Base-by-base conservation (phyloP, 2,888 invertebrate genomes). In the Lutraria lutraria region DNA sequence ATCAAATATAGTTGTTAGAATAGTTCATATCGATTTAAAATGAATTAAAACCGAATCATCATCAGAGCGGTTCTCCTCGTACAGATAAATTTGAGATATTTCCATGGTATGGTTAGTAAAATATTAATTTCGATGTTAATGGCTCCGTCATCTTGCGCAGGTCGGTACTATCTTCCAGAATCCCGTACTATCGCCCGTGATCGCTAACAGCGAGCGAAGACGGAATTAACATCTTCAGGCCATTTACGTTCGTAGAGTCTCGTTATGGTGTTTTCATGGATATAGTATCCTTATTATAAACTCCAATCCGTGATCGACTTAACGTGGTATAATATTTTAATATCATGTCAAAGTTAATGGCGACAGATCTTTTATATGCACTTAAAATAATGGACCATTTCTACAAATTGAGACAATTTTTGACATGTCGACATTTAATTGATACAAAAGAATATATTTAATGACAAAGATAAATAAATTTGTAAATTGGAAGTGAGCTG, bases 91-190 rank as follows among this genome's bases (percentile, higher is more conserved):
- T 80, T 80, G 54, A 80, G 56, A 34, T 85, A 31, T 34, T 43
- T 60, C n/a, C n/a, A 56, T 25, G 52, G 54, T 43, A 25, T 34
- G 68, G 80, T 60, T 34, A 31, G 43, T 79, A n/a, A 85, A 85
- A 60, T 80, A 85, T 80, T 85, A 85, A 85, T 80, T 85, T 85
- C 54, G 80, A 85, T 85, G 54, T 85, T 85, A 85, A 85, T 60
- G 43, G 29, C 54, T 12, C 43, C n/a, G n/a, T 80, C 31, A 19
- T 84, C 25, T 79, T 56, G 43, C 43, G 54, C 79, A 34, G 79
- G 85, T 60, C 84, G 85, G 79, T 54, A 85, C 56, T 85, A 85
- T 80, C 85, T n/a, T 3, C 60, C 85, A 80, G 56, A 56, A 79
- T 85, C 60, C 84, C 54, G 85, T 80, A 85, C 80, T 80, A 85